Percentiles rank a stretch among this genome's conserved stretches.
Conservation (phyloP, 2,888 invertebrate species). For the Dasysyrphus tricinctus region DNA sequence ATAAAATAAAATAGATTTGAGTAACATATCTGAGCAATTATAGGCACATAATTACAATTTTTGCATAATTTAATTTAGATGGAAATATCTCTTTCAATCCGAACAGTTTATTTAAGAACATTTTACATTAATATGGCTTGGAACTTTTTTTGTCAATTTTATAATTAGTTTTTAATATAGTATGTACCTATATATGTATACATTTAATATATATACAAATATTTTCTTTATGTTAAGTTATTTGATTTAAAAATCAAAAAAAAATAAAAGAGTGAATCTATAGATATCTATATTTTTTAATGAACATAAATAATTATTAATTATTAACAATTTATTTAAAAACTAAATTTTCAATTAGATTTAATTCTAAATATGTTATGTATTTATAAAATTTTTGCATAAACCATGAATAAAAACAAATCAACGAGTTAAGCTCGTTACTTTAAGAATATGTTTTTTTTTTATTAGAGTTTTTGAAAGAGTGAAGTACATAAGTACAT, state of each 20-base stretch:
- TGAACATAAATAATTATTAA: conserved; percentile 54
- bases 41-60: conserved; percentile 34
- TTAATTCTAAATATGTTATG: conserved; percentile 49
- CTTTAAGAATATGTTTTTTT: background rate
- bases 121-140: conserved; percentile 1
- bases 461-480: no score
- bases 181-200: conserved; percentile 18
- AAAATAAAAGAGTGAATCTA: conserved; percentile 40
- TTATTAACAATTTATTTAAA: conserved; percentile 47
- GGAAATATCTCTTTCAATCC: conserved; percentile 1
- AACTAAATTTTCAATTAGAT: conserved; percentile 48
- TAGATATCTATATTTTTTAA: conserved; percentile 59
- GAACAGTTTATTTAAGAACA: background rate
- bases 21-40: conserved; percentile 58
- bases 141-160: conserved; percentile 20
- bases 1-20: conserved; percentile 20
- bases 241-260: conserved; percentile 12
- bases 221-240: conserved; percentile 33
- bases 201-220: background rate
- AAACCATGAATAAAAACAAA: conserved; percentile 61
- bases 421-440: conserved; percentile 50
- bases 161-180: conserved; percentile 31
- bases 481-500: no score
- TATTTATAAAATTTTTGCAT: conserved; percentile 71
- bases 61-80: conserved; percentile 33